Conservation (phyloP, 2,888 invertebrate species). For the Thalpophila matura region DNA sequence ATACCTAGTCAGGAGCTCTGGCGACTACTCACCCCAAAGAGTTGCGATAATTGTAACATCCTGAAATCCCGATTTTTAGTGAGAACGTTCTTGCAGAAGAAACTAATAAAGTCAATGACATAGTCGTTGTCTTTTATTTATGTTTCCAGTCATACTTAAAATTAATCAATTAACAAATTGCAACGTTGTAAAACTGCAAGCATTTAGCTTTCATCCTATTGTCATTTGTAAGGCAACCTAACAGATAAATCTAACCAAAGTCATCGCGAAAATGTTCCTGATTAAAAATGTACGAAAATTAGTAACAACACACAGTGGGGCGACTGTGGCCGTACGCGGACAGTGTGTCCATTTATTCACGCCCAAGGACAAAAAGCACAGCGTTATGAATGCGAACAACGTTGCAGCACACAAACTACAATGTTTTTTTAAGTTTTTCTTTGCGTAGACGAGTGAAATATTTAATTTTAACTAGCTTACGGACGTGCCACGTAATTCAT, state of each 20-base stretch:
- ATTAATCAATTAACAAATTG: no score
- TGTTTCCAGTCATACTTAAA: no score
- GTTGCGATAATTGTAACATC: no score
- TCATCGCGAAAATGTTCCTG: conserved; percentile 6
- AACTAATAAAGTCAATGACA: no score
- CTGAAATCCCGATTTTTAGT: no score
- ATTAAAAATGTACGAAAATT: conserved; percentile 60
- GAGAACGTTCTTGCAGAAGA: no score
- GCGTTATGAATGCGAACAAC: conserved; percentile 79
- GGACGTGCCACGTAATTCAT: conserved; percentile 51
- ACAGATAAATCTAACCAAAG: conserved; percentile 8
- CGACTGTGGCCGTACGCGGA: conserved; percentile 73
- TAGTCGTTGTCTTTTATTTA: no score
- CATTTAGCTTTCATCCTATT: neutral
- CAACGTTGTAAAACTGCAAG: neutral
- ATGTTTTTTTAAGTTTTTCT: conserved; percentile 65
- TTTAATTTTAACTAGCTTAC: conserved; percentile 71
- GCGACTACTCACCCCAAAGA: no score
- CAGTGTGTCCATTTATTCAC: conserved; percentile 78
- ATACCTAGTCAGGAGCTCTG: no score
- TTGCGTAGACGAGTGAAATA: conserved; percentile 66
- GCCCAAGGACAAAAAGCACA: conserved; percentile 74
- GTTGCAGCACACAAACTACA: conserved; percentile 69
- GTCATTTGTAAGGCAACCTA: neutral
- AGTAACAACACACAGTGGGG: conserved; percentile 64